Conservation (phyloP, 37 sponge, comb jelly and placozoan genomes). For the Haliclona indistincta region DNA sequence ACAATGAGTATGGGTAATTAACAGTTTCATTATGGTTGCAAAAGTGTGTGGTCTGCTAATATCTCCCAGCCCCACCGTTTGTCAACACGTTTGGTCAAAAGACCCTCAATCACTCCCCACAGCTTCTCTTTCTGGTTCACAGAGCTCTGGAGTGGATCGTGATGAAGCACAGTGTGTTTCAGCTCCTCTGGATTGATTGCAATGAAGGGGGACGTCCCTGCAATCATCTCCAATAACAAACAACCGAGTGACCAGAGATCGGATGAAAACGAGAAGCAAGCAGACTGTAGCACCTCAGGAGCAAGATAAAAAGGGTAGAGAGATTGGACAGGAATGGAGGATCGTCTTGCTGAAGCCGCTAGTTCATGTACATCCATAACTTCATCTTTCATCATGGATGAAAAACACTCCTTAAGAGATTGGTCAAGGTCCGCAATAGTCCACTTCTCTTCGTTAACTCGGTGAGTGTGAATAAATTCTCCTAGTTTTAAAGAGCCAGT, state of each 20-base stretch:
- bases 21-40: no score
- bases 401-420: not conserved
- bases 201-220: constrained; percentile 20
- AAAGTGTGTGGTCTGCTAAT: no score
- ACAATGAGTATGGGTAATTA: no score
- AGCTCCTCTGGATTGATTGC: not conserved
- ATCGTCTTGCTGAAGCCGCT: not conserved
- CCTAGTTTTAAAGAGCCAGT: constrained; percentile 35
- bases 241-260: constrained; percentile 71
- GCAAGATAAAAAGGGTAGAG: constrained; percentile 50
- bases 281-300: constrained; percentile 31
- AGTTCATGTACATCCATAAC: not conserved
- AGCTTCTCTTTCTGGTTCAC: no score
- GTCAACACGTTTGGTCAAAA: no score
- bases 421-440: not conserved
- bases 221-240: constrained; percentile 35
- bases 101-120: no score
- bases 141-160: not conserved
- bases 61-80: no score
- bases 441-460: not conserved
- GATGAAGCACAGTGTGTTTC: not conserved
- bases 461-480: constrained; percentile 40
- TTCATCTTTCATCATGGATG: not conserved
- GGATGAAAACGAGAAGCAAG: constrained; percentile 18
- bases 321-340: not conserved